These are phyloP conservation scores for Orius insidiosus DNA, from an alignment of 1,140 invertebrate species.

Conservation along the genomic window DNA sequence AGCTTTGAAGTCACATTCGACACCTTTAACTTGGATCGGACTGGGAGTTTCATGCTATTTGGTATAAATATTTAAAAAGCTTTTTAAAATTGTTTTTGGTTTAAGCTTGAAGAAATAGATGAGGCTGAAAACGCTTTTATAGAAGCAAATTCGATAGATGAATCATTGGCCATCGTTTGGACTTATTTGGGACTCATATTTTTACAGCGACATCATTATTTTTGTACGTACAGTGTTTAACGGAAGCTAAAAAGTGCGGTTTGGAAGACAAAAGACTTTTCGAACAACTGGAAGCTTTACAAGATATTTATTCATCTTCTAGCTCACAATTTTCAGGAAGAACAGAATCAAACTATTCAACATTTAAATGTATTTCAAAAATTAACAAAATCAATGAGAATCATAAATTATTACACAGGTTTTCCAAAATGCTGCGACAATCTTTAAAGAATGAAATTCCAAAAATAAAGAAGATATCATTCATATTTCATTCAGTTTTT, in stretches of 20 bases:
- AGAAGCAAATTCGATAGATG: conserved; percentile 21
- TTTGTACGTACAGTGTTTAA: conserved; percentile 3
- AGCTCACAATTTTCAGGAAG: too few relatives aligned
- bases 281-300: too few relatives aligned
- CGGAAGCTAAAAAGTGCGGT: conserved; percentile 2
- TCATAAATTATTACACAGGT: too few relatives aligned
- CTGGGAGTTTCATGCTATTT: conserved; percentile 18
- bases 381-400: too few relatives aligned
- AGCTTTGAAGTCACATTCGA: conserved; percentile 14
- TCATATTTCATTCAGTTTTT: too few relatives aligned
- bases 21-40: conserved; percentile 20
- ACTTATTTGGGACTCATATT: conserved; percentile 19
- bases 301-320: too few relatives aligned
- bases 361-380: too few relatives aligned
- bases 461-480: too few relatives aligned
- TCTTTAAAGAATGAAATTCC: too few relatives aligned
- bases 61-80: conserved; percentile 10
- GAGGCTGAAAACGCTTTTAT: conserved; percentile 20
- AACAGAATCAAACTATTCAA: too few relatives aligned
- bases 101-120: conserved; percentile 16
- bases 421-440: too few relatives aligned
- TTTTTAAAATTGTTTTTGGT: neutral
- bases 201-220: conserved; percentile 6
- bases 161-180: conserved; percentile 20
- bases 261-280: too few relatives aligned